These are phyloP conservation scores for Orthosia gothica DNA, from an alignment of 2,888 invertebrate genomes.

Conservation along the genomic window DNA sequence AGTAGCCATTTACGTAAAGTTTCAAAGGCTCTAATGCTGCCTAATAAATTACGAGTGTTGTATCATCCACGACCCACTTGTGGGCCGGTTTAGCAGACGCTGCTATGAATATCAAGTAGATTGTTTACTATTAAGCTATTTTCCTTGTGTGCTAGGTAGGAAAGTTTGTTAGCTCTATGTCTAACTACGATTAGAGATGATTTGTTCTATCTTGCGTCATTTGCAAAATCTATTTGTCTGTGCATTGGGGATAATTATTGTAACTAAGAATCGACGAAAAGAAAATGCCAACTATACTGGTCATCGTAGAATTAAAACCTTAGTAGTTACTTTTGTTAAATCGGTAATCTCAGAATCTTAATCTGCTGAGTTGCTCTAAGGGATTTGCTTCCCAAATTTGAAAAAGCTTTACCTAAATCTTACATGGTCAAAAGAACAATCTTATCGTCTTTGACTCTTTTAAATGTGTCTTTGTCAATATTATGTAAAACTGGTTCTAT, in stretches of 20 bases:
- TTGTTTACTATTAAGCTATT: constrained; percentile 39
- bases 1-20: constrained; percentile 4
- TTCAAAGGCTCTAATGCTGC: constrained; percentile 10
- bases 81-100: constrained; percentile 66
- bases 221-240: not conserved
- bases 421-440: not conserved
- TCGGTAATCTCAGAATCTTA: too few species aligned
- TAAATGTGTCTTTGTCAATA: not conserved
- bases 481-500: constrained; percentile 14
- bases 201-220: not conserved
- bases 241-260: not conserved
- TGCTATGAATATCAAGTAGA: constrained; percentile 59
- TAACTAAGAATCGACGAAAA: not conserved
- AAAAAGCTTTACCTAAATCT: not conserved
- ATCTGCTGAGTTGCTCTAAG: not conserved
- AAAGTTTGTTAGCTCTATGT: not conserved
- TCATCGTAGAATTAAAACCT: not conserved
- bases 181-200: not conserved
- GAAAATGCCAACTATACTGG: not conserved
- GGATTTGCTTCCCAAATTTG: not conserved
- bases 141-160: constrained; percentile 20
- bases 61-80: constrained; percentile 73
- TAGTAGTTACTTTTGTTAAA: too few species aligned
- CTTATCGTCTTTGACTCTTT: not conserved
- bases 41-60: constrained; percentile 49